Conservation (phyloP, 2,113 vertebrate genomes). For the Eurystomus gularis region DNA sequence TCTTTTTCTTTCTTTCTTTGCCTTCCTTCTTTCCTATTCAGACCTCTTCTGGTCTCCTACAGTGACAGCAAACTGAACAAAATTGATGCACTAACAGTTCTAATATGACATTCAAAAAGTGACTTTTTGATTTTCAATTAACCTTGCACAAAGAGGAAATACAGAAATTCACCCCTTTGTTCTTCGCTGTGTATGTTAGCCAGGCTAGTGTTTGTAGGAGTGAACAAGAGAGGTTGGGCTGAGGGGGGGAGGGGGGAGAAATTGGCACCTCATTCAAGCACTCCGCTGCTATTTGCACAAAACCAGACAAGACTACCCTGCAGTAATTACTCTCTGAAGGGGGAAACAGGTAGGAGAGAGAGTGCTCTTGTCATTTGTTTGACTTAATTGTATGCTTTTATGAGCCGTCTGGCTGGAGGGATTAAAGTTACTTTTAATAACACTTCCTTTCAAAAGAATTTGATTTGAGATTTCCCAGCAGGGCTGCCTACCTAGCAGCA, state of each 20-base stretch:
- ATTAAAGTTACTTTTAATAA: constrained; percentile 84
- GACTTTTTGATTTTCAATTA: constrained; percentile 80
- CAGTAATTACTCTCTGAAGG: constrained; percentile 76
- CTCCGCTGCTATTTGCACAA: constrained; percentile 50
- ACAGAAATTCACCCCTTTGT: constrained; percentile 70
- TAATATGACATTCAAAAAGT: constrained; percentile 73
- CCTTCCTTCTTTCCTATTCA: background rate
- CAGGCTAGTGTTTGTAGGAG: background rate
- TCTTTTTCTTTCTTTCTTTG: fast-evolving
- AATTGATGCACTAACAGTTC: constrained; percentile 70
- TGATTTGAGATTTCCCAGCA: constrained; percentile 79
- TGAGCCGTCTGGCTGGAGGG: constrained; percentile 72
- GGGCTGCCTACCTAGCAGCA: constrained; percentile 66
- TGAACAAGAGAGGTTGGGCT: background rate
- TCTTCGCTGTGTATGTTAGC: constrained; percentile 50
- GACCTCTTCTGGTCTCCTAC: background rate
- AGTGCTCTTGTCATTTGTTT: constrained; percentile 76
- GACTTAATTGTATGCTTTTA: constrained; percentile 82
- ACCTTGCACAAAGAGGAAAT: constrained; percentile 74
- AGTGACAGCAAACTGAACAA: constrained; percentile 60
- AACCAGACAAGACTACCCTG: constrained; percentile 58
- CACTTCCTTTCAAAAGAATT: constrained; percentile 74
- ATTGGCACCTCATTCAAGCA: background rate
- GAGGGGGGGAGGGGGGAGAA: background rate
- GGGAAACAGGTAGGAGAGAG: constrained; percentile 73